Percentiles rank a stretch among this genome's conserved stretches.
These are phyloP conservation scores for Myotis planiceps DNA, from an alignment of 2,797 vertebrate species.

Conservation along the genomic window DNA sequence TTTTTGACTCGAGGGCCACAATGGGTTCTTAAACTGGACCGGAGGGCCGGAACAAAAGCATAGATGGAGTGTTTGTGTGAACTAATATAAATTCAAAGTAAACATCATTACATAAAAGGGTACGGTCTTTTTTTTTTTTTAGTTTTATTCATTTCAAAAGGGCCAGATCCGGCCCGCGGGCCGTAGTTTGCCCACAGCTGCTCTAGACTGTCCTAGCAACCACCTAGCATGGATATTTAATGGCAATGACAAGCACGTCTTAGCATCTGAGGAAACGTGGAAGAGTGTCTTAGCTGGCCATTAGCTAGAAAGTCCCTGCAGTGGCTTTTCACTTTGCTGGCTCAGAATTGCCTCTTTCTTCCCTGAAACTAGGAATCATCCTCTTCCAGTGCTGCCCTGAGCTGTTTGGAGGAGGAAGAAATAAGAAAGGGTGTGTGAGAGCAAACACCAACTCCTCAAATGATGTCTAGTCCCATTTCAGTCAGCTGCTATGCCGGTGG, in stretches of 20 bases:
- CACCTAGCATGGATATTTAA: neutral
- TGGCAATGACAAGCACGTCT: neutral
- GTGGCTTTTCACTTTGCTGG: slow-evolving; percentile 46
- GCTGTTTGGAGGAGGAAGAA: neutral
- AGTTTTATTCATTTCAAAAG: no score
- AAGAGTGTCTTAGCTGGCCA: neutral
- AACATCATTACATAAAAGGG: no score
- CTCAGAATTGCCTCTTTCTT: slow-evolving; percentile 23
- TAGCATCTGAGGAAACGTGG: neutral
- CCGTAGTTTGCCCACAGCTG: no score
- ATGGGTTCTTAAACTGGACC: no score
- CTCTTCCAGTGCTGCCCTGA: neutral
- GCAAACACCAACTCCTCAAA: neutral
- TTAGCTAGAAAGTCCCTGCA: neutral
- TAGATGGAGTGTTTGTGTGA: no score
- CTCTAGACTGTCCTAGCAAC: slow-evolving; percentile 8
- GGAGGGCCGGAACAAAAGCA: no score
- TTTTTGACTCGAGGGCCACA: no score
- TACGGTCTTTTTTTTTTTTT: no score
- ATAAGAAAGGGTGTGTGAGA: neutral
- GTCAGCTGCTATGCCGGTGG: neutral
- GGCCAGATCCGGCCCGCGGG: no score
- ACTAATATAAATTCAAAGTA: no score
- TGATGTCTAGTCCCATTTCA: neutral
- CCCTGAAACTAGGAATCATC: neutral